These are phyloP conservation scores for Megalonaias nervosa DNA, from an alignment of 1,140 invertebrate genomes.

Conservation along the genomic window DNA sequence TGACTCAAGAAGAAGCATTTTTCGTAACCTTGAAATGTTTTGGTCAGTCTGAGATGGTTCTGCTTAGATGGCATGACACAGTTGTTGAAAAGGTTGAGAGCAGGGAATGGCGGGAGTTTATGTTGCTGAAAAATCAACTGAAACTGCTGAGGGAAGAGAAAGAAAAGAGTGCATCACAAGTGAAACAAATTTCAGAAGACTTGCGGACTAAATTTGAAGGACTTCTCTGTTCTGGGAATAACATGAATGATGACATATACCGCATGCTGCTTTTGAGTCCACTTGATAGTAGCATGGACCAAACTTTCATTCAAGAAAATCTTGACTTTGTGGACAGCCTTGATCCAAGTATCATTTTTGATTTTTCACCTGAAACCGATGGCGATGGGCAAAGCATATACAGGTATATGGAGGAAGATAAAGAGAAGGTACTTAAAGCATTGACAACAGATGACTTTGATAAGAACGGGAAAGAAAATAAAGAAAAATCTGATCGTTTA, in stretches of 20 bases:
- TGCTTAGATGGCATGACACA: conserved; percentile 17
- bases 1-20: conserved; percentile 8
- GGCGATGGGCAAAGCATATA: conserved; percentile 25
- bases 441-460: conserved; percentile 43
- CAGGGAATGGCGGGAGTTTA: conserved; percentile 8
- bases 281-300: conserved; percentile 19
- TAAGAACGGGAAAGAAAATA: conserved; percentile 19
- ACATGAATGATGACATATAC: conserved; percentile 24
- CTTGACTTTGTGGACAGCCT: conserved; percentile 31
- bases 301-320: conserved; percentile 16
- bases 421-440: conserved; percentile 19
- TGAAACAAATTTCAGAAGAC: conserved; percentile 6
- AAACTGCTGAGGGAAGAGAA: conserved; percentile 4
- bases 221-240: conserved; percentile 19
- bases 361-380: conserved; percentile 29
- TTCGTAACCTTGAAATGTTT: conserved; percentile 18
- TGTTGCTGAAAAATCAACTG: conserved; percentile 7
- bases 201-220: conserved; percentile 21
- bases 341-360: conserved; percentile 30
- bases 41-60: background rate
- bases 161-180: conserved; percentile 1
- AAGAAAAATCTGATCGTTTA: conserved; percentile 16
- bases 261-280: conserved; percentile 29
- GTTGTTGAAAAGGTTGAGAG: background rate
- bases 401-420: conserved; percentile 8